These are phyloP conservation scores for Eretmochelys imbricata DNA, from an alignment of 2,113 vertebrate genomes.

Conservation along the genomic window DNA sequence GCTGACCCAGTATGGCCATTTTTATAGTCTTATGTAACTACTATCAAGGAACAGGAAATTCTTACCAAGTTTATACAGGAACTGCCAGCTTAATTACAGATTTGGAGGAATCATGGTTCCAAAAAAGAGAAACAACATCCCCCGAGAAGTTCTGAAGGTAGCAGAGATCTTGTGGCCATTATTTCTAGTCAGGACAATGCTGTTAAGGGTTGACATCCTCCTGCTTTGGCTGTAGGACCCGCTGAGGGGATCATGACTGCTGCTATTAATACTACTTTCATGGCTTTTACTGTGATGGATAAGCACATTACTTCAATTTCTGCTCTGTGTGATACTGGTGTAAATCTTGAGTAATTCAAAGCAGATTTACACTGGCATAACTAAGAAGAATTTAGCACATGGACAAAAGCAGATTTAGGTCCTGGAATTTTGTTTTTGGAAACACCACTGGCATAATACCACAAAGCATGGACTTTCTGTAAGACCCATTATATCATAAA, in stretches of 20 bases:
- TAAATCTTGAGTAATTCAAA: slow-evolving; percentile 40
- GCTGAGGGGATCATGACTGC: background rate
- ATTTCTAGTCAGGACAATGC: background rate
- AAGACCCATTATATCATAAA: background rate
- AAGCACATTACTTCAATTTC: slow-evolving; percentile 13
- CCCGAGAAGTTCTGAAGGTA: background rate
- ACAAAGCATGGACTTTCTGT: background rate
- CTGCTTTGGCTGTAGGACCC: background rate
- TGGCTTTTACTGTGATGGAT: slow-evolving; percentile 23
- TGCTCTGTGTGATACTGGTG: background rate
- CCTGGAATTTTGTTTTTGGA: background rate
- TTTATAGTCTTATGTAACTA: too few relatives aligned
- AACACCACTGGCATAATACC: background rate
- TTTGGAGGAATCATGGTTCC: background rate
- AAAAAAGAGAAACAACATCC: background rate
- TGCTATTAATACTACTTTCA: background rate
- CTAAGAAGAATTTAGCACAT: background rate
- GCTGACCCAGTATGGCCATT: too few relatives aligned
- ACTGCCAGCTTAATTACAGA: accelerated
- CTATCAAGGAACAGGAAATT: too few relatives aligned
- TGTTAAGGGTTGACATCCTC: background rate
- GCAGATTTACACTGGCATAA: background rate
- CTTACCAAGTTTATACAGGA: background rate
- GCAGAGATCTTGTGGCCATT: background rate
- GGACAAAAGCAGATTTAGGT: background rate